A percentile compares a stretch with the other conserved stretches of the same genome.
These are phyloP conservation scores for Tipula helvola DNA, from an alignment of 2,888 invertebrate genomes.

Conservation along the genomic window DNA sequence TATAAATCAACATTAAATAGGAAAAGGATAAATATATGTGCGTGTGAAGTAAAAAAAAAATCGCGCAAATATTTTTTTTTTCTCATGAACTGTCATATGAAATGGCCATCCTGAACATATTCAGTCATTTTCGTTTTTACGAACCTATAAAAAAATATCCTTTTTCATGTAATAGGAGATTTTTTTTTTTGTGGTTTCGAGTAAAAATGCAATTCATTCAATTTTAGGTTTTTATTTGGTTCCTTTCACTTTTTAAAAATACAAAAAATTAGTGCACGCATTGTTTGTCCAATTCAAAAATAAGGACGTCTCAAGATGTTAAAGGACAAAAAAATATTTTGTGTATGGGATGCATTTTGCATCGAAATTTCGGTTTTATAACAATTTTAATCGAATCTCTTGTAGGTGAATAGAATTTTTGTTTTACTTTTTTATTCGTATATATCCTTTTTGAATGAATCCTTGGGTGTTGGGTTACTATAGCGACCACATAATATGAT, in stretches of 20 bases:
- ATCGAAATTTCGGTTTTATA: background rate
- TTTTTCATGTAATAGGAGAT: background rate
- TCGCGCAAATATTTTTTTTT: background rate
- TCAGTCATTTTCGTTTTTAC: background rate
- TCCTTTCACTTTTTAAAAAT: background rate
- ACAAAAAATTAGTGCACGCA: background rate
- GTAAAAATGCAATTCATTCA: background rate
- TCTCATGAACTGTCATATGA: background rate
- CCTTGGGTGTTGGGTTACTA: background rate
- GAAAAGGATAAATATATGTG: background rate
- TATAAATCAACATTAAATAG: background rate
- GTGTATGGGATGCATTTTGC: background rate
- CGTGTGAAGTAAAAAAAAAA: background rate
- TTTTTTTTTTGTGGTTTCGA: background rate
- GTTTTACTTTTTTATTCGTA: background rate
- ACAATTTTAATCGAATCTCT: background rate
- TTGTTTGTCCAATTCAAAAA: background rate
- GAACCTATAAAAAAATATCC: background rate
- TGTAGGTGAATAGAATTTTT: background rate
- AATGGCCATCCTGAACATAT: background rate
- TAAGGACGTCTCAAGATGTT: background rate
- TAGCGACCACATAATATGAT: conserved; percentile 4
- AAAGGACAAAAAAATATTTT: background rate
- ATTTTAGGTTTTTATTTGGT: background rate
- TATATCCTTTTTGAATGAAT: background rate